Evolutionary conservation across 35 echinoderm and acorn worm genomes (phyloP).

Genomic region (Hemicentrotus pulcherrimus): DNA sequence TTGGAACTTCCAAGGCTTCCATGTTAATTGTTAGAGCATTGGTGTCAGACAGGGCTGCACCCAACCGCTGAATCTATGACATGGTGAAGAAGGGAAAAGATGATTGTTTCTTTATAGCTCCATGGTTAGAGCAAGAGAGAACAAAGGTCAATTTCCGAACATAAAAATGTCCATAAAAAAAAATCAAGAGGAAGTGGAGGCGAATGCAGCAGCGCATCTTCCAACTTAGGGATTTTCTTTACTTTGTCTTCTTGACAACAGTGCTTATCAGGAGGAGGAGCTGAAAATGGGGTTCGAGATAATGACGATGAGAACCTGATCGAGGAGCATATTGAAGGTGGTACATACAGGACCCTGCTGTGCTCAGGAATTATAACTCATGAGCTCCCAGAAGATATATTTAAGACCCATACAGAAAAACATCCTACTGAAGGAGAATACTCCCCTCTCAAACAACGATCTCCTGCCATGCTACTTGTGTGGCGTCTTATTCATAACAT

Average conservation of each 20-base stretch:
- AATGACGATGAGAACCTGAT: neutral
- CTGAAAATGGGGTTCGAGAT: neutral
- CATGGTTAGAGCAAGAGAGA: no score
- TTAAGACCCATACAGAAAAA: neutral
- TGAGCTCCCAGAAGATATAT: neutral
- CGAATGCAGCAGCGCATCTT: no score
- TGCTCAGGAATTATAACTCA: no score
- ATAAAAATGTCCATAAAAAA: no score
- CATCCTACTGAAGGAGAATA: neutral
- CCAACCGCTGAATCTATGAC: slow-evolving; percentile 29
- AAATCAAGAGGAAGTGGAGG: no score
- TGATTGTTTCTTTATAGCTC: neutral
- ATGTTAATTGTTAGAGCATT: slow-evolving; percentile 41
- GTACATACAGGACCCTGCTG: no score
- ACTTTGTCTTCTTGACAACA: neutral
- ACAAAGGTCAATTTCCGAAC: no score
- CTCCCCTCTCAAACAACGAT: neutral
- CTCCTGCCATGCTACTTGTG: neutral
- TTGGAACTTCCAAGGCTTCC: slow-evolving; percentile 49
- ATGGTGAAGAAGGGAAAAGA: neutral
- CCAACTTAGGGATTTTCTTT: neutral
- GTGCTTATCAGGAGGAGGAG: neutral
- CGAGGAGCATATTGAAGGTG: neutral
- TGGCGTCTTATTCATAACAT: neutral
- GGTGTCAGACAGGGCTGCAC: slow-evolving; percentile 54